phyloP scores from a whole-genome alignment of 2,797 vertebrate genomes.

The Lepilemur ruficaudatus region DNA sequence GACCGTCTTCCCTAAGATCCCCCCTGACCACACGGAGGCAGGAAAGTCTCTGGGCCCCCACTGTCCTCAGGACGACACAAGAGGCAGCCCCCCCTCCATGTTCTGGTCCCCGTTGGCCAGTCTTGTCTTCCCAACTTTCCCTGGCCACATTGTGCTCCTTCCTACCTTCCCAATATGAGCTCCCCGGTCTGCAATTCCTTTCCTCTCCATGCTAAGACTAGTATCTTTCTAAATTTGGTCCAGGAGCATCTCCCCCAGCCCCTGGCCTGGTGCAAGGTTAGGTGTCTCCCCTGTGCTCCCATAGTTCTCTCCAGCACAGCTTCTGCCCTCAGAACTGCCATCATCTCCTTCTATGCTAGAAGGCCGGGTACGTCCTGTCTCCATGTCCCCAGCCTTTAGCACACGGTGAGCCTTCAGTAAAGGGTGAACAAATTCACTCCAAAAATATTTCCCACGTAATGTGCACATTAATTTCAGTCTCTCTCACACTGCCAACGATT shows the following conservation, averaged over 20 bases:
- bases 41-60: background rate
- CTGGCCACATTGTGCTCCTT: background rate
- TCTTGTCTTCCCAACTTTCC: background rate
- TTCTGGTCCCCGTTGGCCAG: background rate
- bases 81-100: background rate
- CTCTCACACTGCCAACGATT: background rate
- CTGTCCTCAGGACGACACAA: background rate
- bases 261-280: background rate
- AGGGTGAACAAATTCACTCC: background rate
- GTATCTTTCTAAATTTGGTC: background rate
- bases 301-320: background rate
- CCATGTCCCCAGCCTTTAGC: background rate
- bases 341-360: background rate
- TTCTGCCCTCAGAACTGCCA: background rate
- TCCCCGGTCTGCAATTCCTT: background rate
- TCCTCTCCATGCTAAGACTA: background rate
- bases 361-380: background rate
- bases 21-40: background rate
- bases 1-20: background rate
- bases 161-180: background rate
- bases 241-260: background rate
- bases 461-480: background rate
- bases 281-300: background rate
- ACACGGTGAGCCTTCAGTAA: background rate
- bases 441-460: background rate